Percentiles rank a stretch among this genome's conserved stretches.
These are phyloP conservation scores for Eleginops maclovinus DNA, from an alignment of 2,113 vertebrate species.

Conservation along the genomic window DNA sequence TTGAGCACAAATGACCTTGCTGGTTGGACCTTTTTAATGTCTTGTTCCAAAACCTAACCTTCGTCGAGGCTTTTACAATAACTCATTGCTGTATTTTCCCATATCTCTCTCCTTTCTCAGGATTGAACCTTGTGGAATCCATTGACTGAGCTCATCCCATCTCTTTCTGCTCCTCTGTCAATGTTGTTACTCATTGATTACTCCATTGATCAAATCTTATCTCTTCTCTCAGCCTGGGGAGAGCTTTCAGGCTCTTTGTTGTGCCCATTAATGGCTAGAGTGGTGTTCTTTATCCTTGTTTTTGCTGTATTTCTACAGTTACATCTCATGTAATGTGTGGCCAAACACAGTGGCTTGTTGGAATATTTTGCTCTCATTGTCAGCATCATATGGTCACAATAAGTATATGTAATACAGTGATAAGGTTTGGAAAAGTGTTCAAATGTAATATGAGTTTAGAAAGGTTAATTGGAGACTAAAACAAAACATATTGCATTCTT, in stretches of 20 bases:
- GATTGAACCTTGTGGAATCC: constrained; percentile 30
- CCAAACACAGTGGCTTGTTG: background rate
- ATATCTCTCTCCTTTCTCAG: constrained; percentile 2
- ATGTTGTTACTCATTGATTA: constrained; percentile 35
- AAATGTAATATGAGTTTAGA: background rate
- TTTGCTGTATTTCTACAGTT: background rate
- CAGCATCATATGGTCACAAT: background rate
- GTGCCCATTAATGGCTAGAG: constrained; percentile 10
- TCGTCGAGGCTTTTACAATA: background rate
- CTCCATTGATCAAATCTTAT: constrained; percentile 36
- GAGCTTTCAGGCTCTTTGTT: background rate
- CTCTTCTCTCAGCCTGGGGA: constrained; percentile 4
- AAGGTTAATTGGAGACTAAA: background rate
- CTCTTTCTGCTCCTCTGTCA: constrained; percentile 16
- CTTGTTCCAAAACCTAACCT: background rate
- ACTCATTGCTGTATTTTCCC: constrained; percentile 11
- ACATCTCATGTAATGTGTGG: background rate
- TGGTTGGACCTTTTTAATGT: background rate
- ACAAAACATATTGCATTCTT: background rate
- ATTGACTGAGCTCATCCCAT: constrained; percentile 32
- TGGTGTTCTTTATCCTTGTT: constrained; percentile 4
- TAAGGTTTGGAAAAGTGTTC: background rate
- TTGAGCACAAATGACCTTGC: background rate
- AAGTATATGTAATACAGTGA: background rate
- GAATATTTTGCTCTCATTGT: too few species aligned